These are phyloP conservation scores for Diplodus sargus DNA, from an alignment of 2,797 vertebrate species.

Conservation along the genomic window DNA sequence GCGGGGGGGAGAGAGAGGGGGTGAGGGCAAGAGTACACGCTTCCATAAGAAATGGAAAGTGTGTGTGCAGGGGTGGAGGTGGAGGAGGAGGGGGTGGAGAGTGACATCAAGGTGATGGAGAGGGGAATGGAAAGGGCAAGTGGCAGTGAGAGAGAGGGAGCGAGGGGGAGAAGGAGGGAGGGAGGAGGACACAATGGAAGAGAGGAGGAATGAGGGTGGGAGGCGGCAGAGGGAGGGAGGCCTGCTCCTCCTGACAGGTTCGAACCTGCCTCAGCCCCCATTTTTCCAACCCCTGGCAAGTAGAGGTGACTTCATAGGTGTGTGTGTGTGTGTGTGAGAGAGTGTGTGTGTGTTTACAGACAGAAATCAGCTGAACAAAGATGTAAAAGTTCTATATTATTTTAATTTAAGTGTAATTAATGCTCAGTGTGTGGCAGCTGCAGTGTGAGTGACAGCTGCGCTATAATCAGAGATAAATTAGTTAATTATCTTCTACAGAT, in stretches of 20 bases:
- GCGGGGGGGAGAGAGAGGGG: neutral
- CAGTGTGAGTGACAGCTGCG: neutral
- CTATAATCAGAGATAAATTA: slow-evolving; percentile 7
- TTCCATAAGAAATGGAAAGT: slow-evolving; percentile 76
- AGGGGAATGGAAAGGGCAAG: slow-evolving; percentile 71
- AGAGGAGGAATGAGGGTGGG: slow-evolving; percentile 69
- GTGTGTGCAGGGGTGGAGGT: slow-evolving; percentile 32
- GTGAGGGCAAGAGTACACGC: slow-evolving; percentile 61
- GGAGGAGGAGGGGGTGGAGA: slow-evolving; percentile 4
- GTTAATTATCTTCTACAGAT: neutral
- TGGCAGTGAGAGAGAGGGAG: slow-evolving; percentile 42
- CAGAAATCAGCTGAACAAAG: neutral
- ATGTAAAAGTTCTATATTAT: neutral
- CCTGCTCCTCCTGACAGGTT: slow-evolving; percentile 75
- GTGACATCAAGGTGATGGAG: slow-evolving; percentile 63
- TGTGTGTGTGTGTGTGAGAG: slow-evolving; percentile 33
- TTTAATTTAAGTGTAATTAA: neutral
- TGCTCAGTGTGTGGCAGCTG: neutral
- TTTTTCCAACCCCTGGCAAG: slow-evolving; percentile 73
- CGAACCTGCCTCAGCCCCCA: slow-evolving; percentile 80
- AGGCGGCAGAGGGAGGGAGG: slow-evolving; percentile 64
- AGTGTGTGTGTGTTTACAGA: slow-evolving; percentile 19
- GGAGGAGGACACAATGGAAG: slow-evolving; percentile 60
- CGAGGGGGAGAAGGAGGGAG: slow-evolving; percentile 38
- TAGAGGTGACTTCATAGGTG: slow-evolving; percentile 79